These are phyloP conservation scores for Arion vulgaris DNA, from an alignment of 1,140 invertebrate genomes.

Conservation along the genomic window DNA sequence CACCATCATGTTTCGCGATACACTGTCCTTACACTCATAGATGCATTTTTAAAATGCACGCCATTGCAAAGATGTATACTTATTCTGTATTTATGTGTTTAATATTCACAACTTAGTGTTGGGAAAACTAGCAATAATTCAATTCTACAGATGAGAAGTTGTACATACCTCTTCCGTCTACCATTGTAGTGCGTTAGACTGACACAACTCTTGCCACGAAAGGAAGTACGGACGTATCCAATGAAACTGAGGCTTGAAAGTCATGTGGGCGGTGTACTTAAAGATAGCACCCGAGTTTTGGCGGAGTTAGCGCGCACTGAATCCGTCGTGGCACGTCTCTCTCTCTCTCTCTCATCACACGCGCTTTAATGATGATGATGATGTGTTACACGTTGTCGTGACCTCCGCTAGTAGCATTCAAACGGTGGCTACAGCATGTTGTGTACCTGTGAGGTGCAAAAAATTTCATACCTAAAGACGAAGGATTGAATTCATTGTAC, in stretches of 20 bases:
- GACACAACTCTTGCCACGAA: not conserved
- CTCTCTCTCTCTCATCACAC: not conserved
- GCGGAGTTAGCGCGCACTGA: not conserved
- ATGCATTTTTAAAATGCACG: not conserved
- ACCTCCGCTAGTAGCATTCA: too few relatives aligned
- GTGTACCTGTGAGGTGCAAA: too few relatives aligned
- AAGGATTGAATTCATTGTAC: too few relatives aligned
- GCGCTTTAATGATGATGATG: too few relatives aligned
- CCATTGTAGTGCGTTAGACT: not conserved
- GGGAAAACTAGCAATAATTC: not conserved
- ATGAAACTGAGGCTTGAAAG: conserved; percentile 3
- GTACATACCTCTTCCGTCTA: not conserved
- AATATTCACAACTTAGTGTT: not conserved
- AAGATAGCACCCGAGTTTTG: not conserved
- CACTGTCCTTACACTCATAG: not conserved
- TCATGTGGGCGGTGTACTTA: conserved; percentile 4
- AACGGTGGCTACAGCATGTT: too few relatives aligned
- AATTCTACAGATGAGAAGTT: not conserved
- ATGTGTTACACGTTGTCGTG: too few relatives aligned
- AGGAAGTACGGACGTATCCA: conserved; percentile 6
- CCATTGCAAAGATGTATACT: too few relatives aligned
- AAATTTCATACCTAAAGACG: too few relatives aligned
- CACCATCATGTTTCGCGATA: not conserved
- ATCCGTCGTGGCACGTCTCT: not conserved
- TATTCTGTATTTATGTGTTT: too few relatives aligned